These are phyloP conservation scores for Tragelaphus scriptus DNA, from an alignment of 2,113 vertebrate species.

Conservation along the genomic window DNA sequence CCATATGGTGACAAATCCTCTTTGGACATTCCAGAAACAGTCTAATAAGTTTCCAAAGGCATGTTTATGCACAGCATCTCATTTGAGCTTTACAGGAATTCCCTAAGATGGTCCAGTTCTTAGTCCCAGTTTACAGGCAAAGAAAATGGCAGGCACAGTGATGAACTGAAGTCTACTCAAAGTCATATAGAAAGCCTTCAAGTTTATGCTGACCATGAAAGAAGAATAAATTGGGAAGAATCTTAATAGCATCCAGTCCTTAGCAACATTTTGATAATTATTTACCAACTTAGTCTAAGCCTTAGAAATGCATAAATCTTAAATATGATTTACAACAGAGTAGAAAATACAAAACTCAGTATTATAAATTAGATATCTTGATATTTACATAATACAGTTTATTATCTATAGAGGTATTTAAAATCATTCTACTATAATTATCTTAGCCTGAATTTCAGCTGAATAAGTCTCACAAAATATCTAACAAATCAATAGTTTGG, in stretches of 20 bases:
- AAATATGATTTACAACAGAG: neutral
- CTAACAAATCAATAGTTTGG: neutral
- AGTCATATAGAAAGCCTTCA: neutral
- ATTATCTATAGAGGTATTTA: neutral
- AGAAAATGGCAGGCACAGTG: neutral
- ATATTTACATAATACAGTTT: neutral
- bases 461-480: neutral
- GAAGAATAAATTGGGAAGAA: neutral
- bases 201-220: neutral
- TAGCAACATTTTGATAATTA: neutral
- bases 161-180: neutral
- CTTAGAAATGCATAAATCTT: neutral
- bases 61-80: neutral
- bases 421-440: slow-evolving; percentile 4
- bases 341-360: neutral
- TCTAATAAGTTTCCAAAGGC: neutral
- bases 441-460: neutral
- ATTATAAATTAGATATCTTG: neutral
- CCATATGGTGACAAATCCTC: neutral
- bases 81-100: neutral
- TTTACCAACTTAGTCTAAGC: neutral
- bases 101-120: neutral
- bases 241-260: neutral
- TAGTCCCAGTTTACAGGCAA: neutral
- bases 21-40: neutral